Evolutionary conservation across 2,797 vertebrate species (phyloP).

Genomic region (Danionella dracula): DNA sequence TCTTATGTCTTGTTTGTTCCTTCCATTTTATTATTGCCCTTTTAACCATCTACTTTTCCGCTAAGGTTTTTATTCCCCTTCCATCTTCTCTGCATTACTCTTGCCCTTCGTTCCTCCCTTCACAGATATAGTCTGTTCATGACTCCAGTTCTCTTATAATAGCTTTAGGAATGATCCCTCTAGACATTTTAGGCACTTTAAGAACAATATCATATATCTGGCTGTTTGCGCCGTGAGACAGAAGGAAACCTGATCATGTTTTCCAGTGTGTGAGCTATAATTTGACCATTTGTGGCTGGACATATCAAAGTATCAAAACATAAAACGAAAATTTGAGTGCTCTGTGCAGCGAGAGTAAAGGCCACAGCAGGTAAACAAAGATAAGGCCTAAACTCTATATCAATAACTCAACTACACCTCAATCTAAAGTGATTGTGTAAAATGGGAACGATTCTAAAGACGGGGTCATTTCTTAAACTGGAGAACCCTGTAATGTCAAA

Average conservation of each 20-base stretch:
- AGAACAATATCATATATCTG: constrained; percentile 32
- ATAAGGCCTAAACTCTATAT: background rate
- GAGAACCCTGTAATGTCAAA: constrained; percentile 35
- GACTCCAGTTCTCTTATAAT: constrained; percentile 37
- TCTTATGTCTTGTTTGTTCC: background rate
- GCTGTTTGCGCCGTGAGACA: constrained; percentile 20
- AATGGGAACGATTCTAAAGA: constrained; percentile 26
- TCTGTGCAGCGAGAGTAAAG: background rate
- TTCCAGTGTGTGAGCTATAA: constrained; percentile 19
- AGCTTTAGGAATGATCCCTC: constrained; percentile 22
- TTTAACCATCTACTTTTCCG: background rate
- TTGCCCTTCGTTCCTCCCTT: background rate
- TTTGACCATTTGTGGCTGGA: constrained; percentile 28
- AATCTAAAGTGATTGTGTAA: constrained; percentile 10
- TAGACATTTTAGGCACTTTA: constrained; percentile 30
- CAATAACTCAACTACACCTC: constrained; percentile 12
- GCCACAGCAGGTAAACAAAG: constrained; percentile 11
- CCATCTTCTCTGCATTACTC: background rate
- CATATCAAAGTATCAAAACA: constrained; percentile 23
- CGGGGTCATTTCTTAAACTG: constrained; percentile 27
- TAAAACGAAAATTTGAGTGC: background rate
- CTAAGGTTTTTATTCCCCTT: background rate
- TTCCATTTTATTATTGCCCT: background rate
- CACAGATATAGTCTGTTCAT: background rate
- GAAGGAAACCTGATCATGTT: constrained; percentile 27